Base-by-base conservation (phyloP, 2,888 invertebrate genomes). In the Amitus sp. region DNA sequence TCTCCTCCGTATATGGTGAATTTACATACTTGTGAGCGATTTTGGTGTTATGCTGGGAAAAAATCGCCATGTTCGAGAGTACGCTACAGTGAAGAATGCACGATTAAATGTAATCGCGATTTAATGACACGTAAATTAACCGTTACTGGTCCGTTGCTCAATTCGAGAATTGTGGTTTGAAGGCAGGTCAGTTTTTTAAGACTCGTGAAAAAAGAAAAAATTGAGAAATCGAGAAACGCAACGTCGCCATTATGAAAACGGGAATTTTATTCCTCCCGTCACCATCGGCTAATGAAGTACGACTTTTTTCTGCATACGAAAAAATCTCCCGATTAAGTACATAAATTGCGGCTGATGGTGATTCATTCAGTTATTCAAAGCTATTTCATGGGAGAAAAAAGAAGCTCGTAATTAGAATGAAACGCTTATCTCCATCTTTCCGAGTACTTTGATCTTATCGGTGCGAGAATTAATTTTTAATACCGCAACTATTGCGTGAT, bases 401-500 rank as follows among this genome's bases (percentile, higher is more conserved):
- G 2, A 12, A 15, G 15, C 12, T 37, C 15, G 37, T 37, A 37
- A 37, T 37, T 37, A 37, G 37, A 37, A 37, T 37, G 37, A 15
- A 12, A 37, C n/a, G 15, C 15, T 37, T 37, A 37, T 37, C 37
- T 13, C 15, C 37, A 13, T 37, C 9, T 37, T 37, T 37, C 37
- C 37, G 13, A 37, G 37, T 37, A 13, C 37, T 37, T 37, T 37
- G 37, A 37, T 37, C 37, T 37, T 37, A 37, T 37, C 37, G 37
- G 5, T 15, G 37, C 15, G 15, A 12, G 37, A 37, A 37, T 37
- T 37, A 37, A 15, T 37, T 37, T 37, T 37, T n/a, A 37, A 13
- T 7, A 12, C 37, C 37, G 37, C 13, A 4, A 9, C 15, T 15
- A 12, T 37, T 12, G 23, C 23, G 23, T 7, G 23, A 23, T 23